A percentile compares a stretch with the other conserved stretches of the same genome.
These are phyloP conservation scores for Euthynnus affinis DNA, from an alignment of 2,797 vertebrate species.

Conservation along the genomic window DNA sequence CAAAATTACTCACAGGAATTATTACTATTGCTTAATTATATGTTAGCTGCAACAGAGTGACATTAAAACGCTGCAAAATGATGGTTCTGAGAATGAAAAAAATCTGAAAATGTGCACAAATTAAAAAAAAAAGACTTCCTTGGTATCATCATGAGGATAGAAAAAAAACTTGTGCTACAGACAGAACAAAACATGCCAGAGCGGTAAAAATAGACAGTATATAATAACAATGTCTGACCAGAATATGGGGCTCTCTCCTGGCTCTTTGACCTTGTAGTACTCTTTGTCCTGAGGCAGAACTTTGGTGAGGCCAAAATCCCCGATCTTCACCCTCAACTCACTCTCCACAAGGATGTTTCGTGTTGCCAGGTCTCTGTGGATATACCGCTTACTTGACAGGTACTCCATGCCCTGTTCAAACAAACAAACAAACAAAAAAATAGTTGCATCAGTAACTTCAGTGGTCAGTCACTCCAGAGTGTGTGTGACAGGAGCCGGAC, in stretches of 20 bases:
- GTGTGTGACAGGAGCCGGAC: neutral
- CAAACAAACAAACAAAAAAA: slow-evolving; percentile 1
- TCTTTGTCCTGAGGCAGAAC: slow-evolving; percentile 98
- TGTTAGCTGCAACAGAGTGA: neutral
- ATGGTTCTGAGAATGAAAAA: neutral
- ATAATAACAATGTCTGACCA: slow-evolving; percentile 87
- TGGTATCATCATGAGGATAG: neutral
- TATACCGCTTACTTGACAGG: slow-evolving; percentile 94
- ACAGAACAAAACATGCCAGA: neutral
- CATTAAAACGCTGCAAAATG: neutral
- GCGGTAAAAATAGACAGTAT: neutral
- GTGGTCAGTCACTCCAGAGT: neutral
- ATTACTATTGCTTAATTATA: neutral
- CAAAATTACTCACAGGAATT: neutral
- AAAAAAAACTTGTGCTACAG: neutral
- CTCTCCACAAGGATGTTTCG: slow-evolving; percentile 98
- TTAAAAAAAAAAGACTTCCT: neutral
- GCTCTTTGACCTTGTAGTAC: slow-evolving; percentile 98
- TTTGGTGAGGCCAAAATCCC: slow-evolving; percentile 98
- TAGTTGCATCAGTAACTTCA: neutral
- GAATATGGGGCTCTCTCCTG: slow-evolving; percentile 98
- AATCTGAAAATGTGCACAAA: too few species aligned
- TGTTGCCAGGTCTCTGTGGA: slow-evolving; percentile 96
- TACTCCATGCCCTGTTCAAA: slow-evolving; percentile 95
- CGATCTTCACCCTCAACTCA: slow-evolving; percentile 96